Evolutionary conservation across 2,888 invertebrate species (phyloP).

Genomic region (Megamerina dolium): DNA sequence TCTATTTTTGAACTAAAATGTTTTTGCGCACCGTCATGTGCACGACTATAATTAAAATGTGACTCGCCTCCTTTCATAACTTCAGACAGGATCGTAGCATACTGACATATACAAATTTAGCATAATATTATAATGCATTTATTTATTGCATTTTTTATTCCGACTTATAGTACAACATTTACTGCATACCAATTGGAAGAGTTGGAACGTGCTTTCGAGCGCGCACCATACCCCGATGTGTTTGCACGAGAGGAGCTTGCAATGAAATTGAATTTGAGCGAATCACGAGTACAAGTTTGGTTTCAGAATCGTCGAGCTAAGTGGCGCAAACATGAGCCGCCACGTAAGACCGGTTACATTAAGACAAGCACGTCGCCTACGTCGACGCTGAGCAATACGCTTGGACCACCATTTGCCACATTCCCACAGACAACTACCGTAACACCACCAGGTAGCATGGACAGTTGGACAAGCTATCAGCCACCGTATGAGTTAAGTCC

Average conservation of each 20-base stretch:
- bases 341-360: conserved; percentile 78
- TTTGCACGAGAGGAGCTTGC: conserved; percentile 93
- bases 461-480: conserved; percentile 71
- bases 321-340: conserved; percentile 91
- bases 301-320: conserved; percentile 77
- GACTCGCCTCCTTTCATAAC: too few species aligned
- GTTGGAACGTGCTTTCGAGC: conserved; percentile 86
- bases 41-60: too few species aligned
- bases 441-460: conserved; percentile 60
- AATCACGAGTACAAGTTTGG: conserved; percentile 60
- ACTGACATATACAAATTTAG: too few species aligned
- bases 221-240: conserved; percentile 94
- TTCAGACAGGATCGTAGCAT: too few species aligned
- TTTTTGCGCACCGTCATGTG: too few species aligned
- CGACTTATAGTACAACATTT: conserved; percentile 77
- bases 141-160: background rate
- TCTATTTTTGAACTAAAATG: too few species aligned
- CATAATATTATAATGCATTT: background rate
- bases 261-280: conserved; percentile 81
- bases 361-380: conserved; percentile 65
- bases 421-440: conserved; percentile 58
- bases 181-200: conserved; percentile 93
- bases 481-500: conserved; percentile 72
- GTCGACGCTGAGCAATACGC: conserved; percentile 44
- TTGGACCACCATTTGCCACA: conserved; percentile 57